Conservation (phyloP, 2,888 invertebrate genomes). For the Heliconius erato region DNA sequence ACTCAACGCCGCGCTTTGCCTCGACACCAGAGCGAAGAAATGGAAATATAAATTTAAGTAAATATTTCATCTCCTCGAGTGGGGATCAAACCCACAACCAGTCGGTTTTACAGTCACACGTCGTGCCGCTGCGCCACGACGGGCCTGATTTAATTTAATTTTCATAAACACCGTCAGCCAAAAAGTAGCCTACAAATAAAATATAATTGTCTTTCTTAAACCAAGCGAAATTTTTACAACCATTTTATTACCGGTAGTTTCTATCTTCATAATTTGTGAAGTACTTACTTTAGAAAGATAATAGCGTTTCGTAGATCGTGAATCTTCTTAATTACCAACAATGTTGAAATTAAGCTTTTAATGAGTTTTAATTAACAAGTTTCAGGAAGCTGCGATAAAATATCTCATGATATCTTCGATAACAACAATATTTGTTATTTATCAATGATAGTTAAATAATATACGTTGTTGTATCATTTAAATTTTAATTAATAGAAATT, state of each 20-base stretch:
- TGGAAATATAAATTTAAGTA: too few species aligned
- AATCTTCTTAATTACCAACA: slow-evolving; percentile 84
- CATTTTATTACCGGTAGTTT: slow-evolving; percentile 65
- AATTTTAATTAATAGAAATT: too few species aligned
- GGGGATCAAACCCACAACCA: too few species aligned
- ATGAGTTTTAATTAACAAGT: slow-evolving; percentile 84
- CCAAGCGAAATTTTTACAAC: slow-evolving; percentile 28
- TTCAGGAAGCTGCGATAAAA: slow-evolving; percentile 73
- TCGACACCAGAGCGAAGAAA: too few species aligned
- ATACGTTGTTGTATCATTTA: neutral
- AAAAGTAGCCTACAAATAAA: neutral
- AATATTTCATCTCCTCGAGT: too few species aligned
- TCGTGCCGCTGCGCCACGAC: too few species aligned
- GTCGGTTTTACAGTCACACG: too few species aligned
- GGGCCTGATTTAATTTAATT: neutral
- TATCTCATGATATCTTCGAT: slow-evolving; percentile 21
- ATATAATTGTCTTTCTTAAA: slow-evolving; percentile 1
- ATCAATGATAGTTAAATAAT: neutral
- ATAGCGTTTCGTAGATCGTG: slow-evolving; percentile 79
- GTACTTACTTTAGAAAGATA: slow-evolving; percentile 73
- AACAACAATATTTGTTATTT: slow-evolving; percentile 21
- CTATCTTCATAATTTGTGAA: slow-evolving; percentile 76
- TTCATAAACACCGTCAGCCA: neutral
- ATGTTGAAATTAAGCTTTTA: slow-evolving; percentile 83
- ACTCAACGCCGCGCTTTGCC: too few species aligned